These are phyloP conservation scores for Neogale vison DNA, from an alignment of 2,113 vertebrate species.

Conservation along the genomic window DNA sequence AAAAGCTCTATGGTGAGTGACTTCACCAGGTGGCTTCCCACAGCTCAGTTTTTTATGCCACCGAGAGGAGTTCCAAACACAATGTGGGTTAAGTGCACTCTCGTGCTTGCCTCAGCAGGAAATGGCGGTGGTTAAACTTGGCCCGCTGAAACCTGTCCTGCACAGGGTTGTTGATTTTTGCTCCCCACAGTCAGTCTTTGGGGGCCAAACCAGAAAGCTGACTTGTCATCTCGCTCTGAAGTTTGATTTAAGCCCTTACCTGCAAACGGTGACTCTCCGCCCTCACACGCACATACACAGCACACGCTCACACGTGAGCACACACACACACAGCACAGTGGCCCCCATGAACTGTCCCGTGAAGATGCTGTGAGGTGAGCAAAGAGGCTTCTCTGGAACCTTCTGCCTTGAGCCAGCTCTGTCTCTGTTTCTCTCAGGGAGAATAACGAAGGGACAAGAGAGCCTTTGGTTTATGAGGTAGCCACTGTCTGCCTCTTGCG, in stretches of 20 bases:
- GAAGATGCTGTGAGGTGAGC: neutral
- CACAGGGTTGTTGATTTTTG: constrained; percentile 63
- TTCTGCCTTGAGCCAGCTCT: neutral
- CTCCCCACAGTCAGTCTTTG: constrained; percentile 63
- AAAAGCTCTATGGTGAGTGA: constrained; percentile 1
- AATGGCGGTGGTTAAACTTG: constrained; percentile 71
- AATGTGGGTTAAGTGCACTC: neutral
- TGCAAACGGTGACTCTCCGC: neutral
- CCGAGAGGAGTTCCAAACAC: neutral
- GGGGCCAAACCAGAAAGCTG: constrained; percentile 69
- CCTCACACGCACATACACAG: neutral
- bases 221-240: constrained; percentile 62
- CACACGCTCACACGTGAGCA: neutral
- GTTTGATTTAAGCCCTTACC: constrained; percentile 71
- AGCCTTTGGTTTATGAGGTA: neutral
- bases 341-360: neutral
- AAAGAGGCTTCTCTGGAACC: neutral
- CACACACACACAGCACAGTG: neutral
- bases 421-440: neutral
- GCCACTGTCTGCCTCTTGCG: neutral
- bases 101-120: constrained; percentile 46
- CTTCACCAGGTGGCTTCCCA: neutral
- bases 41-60: neutral
- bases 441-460: neutral
- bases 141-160: constrained; percentile 39